phyloP scores from a whole-genome alignment of 2,797 vertebrate species.

The Sebastiscus albofasciatus region DNA sequence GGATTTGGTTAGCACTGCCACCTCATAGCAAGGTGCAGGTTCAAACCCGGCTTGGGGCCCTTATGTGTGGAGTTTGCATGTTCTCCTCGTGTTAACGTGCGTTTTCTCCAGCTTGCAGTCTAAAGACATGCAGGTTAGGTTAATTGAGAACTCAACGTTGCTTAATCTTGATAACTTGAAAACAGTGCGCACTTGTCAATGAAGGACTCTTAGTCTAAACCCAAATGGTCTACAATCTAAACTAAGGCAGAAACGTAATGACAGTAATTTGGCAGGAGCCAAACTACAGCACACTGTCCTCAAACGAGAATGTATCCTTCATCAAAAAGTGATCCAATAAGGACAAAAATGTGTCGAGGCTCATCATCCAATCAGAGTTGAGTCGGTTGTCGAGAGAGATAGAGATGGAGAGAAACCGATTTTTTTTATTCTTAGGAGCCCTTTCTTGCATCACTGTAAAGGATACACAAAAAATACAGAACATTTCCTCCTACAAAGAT shows the following conservation, averaged over 20 bases:
- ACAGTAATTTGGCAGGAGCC: background rate
- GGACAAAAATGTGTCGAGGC: background rate
- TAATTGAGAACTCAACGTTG: background rate
- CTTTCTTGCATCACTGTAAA: constrained; percentile 6
- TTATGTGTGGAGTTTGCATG: too few species aligned
- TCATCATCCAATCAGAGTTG: constrained; percentile 26
- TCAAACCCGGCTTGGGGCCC: too few species aligned
- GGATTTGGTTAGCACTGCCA: too few species aligned
- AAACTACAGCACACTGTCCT: background rate
- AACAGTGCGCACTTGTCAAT: background rate
- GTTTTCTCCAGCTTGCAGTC: too few species aligned
- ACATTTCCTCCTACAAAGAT: constrained; percentile 18
- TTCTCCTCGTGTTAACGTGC: too few species aligned
- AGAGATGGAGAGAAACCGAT: background rate
- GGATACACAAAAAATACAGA: background rate
- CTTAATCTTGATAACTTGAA: background rate
- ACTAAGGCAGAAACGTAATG: background rate
- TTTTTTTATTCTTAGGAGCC: constrained; percentile 8
- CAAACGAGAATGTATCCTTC: background rate
- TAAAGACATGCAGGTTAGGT: too few species aligned
- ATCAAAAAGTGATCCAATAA: constrained; percentile 17
- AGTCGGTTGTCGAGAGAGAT: background rate
- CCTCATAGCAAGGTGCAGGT: too few species aligned
- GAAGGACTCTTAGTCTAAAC: too few species aligned
- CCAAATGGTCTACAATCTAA: background rate